phyloP scores from a whole-genome alignment of 2,888 invertebrate genomes.

The Lamellibrachia satsuma region DNA sequence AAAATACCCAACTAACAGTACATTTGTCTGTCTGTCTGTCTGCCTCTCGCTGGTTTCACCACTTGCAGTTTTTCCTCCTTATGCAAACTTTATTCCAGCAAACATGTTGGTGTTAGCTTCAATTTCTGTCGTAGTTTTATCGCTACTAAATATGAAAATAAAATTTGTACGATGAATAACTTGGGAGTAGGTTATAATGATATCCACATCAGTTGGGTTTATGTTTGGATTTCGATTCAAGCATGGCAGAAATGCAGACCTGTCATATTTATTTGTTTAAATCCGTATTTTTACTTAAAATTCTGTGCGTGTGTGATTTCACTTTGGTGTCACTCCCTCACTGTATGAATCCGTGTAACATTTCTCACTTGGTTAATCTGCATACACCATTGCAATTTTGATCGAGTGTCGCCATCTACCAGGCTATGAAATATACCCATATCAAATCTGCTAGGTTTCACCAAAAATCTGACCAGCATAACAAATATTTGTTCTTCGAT shows the following conservation, averaged over 20 bases:
- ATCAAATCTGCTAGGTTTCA: no score
- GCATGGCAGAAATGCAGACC: neutral
- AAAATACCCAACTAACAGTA: neutral
- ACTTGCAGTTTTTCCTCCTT: neutral
- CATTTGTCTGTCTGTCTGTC: neutral
- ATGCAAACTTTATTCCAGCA: neutral
- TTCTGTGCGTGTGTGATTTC: no score
- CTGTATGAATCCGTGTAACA: no score
- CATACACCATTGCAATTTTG: no score
- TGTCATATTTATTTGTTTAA: no score
- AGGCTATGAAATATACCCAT: no score
- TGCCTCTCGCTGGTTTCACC: neutral
- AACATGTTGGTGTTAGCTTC: neutral
- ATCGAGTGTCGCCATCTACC: no score
- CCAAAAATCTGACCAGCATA: no score
- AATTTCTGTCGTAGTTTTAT: neutral
- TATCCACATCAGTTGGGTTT: neutral
- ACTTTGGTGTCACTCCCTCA: no score
- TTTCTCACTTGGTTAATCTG: no score
- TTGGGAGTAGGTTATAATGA: neutral
- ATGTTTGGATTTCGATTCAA: neutral
- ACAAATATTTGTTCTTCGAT: no score
- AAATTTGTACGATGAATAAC: neutral
- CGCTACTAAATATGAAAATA: neutral
- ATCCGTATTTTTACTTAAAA: no score